Percentiles rank a stretch among this genome's conserved stretches.
These are phyloP conservation scores for Drosophila burlai DNA, from an alignment of 1,140 invertebrate species.

Conservation along the genomic window DNA sequence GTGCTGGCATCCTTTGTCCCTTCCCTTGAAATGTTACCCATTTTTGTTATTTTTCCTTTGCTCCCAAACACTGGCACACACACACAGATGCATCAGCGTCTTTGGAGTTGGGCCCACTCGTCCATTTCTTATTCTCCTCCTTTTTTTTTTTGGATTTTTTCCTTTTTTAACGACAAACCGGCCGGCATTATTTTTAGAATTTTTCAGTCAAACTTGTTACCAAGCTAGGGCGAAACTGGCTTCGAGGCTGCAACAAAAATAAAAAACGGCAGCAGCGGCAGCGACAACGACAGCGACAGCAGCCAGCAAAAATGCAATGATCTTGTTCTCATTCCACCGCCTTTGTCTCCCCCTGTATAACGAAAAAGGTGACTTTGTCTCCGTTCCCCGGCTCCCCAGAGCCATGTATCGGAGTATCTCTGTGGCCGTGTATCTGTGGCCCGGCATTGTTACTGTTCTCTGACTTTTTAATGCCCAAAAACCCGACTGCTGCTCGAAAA, in stretches of 20 bases:
- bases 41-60: slow-evolving; percentile 74
- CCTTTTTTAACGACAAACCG: slow-evolving; percentile 73
- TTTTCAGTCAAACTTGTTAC: slow-evolving; percentile 81
- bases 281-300: slow-evolving; percentile 26
- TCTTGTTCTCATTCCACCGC: slow-evolving; percentile 61
- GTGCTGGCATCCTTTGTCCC: slow-evolving; percentile 58
- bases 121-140: slow-evolving; percentile 38
- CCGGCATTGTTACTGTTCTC: slow-evolving; percentile 79
- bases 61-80: slow-evolving; percentile 29
- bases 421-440: slow-evolving; percentile 52
- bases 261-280: slow-evolving; percentile 10
- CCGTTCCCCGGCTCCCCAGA: slow-evolving; percentile 7
- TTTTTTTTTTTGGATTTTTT: slow-evolving; percentile 43
- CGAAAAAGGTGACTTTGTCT: slow-evolving; percentile 45
- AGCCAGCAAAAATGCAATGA: slow-evolving; percentile 77
- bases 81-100: slow-evolving; percentile 50
- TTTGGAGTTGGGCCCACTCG: slow-evolving; percentile 58
- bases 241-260: slow-evolving; percentile 48
- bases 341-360: slow-evolving; percentile 41
- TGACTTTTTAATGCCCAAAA: slow-evolving; percentile 80
- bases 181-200: slow-evolving; percentile 82
- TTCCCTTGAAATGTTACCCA: slow-evolving; percentile 76
- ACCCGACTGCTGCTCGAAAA: slow-evolving; percentile 59
- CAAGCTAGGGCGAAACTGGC: slow-evolving; percentile 68
- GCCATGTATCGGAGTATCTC: slow-evolving; percentile 41